A percentile compares a stretch with the other conserved stretches of the same genome.
Evolutionary conservation across 2,113 vertebrate genomes (phyloP).

Genomic region (Equus quagga): DNA sequence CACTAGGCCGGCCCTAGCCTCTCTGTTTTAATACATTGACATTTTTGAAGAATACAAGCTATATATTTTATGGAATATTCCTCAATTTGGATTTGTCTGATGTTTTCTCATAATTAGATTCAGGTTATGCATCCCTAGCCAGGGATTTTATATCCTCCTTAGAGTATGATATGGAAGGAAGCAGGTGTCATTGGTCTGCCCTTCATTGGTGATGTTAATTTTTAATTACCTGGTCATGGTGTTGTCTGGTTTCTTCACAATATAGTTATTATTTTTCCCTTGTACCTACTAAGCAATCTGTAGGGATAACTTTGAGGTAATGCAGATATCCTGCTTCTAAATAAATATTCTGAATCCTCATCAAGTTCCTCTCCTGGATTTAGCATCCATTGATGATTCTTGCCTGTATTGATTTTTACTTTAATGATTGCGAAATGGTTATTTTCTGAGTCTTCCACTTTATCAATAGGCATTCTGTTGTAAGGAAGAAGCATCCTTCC

Average conservation of each 20-base stretch:
- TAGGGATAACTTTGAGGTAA: background rate
- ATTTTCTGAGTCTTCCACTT: background rate
- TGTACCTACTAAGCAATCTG: background rate
- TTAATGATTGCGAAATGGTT: slow-evolving; percentile 23
- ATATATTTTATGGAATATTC: background rate
- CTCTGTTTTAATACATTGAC: background rate
- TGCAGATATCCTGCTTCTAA: background rate
- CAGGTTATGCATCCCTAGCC: background rate
- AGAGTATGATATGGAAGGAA: background rate
- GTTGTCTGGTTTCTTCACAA: background rate
- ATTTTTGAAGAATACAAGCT: background rate
- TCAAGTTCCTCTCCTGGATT: background rate
- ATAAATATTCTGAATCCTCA: background rate
- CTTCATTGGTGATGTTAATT: background rate
- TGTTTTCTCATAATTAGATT: slow-evolving; percentile 14
- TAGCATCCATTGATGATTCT: background rate
- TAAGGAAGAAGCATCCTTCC: background rate
- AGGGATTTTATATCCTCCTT: slow-evolving; percentile 6
- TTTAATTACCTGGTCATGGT: background rate
- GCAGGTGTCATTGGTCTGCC: background rate
- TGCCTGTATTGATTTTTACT: background rate
- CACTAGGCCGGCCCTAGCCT: background rate
- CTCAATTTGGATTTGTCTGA: slow-evolving; percentile 6
- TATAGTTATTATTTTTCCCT: background rate
- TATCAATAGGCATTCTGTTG: background rate